These are phyloP conservation scores for Aradus depressus DNA, from an alignment of 2,888 invertebrate genomes.

Conservation along the genomic window DNA sequence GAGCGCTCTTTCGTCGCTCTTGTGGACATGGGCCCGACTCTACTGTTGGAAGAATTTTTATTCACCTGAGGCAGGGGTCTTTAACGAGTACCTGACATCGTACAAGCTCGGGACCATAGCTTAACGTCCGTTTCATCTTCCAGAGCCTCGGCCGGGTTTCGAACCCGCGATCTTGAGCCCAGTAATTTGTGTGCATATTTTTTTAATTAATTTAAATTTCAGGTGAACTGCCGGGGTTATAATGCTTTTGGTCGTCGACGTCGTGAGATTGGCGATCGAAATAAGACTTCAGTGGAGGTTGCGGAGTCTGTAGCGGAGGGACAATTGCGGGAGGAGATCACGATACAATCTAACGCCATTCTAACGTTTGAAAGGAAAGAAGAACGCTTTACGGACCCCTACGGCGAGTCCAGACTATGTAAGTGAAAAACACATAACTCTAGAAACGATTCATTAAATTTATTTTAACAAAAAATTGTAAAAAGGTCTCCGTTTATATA, in stretches of 20 bases:
- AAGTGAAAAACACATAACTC: constrained; percentile 1
- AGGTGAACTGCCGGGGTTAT: constrained; percentile 84
- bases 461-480: too few relatives aligned
- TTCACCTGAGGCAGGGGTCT: too few relatives aligned
- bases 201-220: constrained; percentile 21
- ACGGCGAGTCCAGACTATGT: constrained; percentile 53
- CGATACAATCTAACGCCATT: constrained; percentile 84
- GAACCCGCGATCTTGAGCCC: too few relatives aligned
- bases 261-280: constrained; percentile 34
- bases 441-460: not conserved
- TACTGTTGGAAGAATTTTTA: too few relatives aligned
- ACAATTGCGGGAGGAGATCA: constrained; percentile 82
- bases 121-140: too few relatives aligned
- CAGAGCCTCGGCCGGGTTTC: too few relatives aligned
- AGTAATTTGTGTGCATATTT: too few relatives aligned
- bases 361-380: constrained; percentile 78
- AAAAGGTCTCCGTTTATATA: too few relatives aligned
- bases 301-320: constrained; percentile 41
- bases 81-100: too few relatives aligned
- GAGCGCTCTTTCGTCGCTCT: too few relatives aligned
- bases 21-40: too few relatives aligned
- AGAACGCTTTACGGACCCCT: constrained; percentile 63
- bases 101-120: too few relatives aligned
- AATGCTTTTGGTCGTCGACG: constrained; percentile 80
- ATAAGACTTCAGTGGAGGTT: constrained; percentile 29